Evolutionary conservation across 2,888 invertebrate genomes (phyloP).

Genomic region (Ceratothoa steindachneri): DNA sequence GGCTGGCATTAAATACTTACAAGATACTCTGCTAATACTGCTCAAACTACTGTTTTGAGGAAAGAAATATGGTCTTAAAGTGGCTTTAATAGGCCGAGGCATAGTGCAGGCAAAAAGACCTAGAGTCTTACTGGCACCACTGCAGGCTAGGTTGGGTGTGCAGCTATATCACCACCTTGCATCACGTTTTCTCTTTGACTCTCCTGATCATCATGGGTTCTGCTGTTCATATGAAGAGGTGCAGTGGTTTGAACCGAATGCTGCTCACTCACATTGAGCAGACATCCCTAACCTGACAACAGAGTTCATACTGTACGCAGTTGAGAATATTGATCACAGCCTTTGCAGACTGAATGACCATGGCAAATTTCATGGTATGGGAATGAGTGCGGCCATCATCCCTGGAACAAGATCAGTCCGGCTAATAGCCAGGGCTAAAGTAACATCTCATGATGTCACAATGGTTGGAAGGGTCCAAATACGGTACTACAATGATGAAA

Average conservation of each 20-base stretch:
- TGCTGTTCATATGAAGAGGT: neutral
- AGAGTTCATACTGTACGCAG: neutral
- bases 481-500: no score
- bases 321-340: neutral
- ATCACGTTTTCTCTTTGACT: conserved; percentile 7
- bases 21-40: neutral
- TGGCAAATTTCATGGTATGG: no score
- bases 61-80: neutral
- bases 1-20: neutral
- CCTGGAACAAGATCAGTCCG: no score
- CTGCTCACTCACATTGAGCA: neutral
- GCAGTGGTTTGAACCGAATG: conserved; percentile 1
- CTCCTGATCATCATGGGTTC: neutral
- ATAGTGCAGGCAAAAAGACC: neutral
- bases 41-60: neutral
- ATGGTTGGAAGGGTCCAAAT: no score
- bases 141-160: neutral
- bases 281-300: neutral
- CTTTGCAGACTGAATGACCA: neutral
- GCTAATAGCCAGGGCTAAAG: no score
- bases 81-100: neutral
- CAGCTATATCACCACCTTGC: neutral
- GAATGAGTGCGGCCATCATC: no score
- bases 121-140: conserved; percentile 1
- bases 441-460: no score